These are phyloP conservation scores for Marmota monax DNA, from an alignment of 2,113 vertebrate genomes.

Conservation along the genomic window DNA sequence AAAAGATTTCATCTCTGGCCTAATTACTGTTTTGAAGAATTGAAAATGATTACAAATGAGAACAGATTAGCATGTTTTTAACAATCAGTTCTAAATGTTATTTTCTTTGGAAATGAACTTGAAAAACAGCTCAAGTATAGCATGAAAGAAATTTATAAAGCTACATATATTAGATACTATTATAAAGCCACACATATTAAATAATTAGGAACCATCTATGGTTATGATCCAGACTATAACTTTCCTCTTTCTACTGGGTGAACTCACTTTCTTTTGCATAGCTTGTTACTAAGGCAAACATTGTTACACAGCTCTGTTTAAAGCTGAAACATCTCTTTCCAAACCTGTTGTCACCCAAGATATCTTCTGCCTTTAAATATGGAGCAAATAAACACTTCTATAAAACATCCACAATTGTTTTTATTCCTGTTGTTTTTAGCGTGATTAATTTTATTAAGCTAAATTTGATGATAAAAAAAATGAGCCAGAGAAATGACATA, in stretches of 20 bases:
- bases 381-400: background rate
- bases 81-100: background rate
- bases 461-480: conserved; percentile 7
- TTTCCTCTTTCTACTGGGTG: conserved; percentile 1
- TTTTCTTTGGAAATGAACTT: conserved; percentile 48
- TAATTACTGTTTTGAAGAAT: conserved; percentile 43
- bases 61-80: conserved; percentile 34
- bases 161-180: background rate
- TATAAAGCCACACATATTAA: background rate
- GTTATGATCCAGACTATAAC: background rate
- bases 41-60: conserved; percentile 51
- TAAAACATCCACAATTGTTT: background rate
- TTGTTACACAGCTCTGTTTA: background rate
- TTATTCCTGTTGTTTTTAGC: conserved; percentile 3
- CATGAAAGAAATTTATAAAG: conserved; percentile 35
- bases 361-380: background rate
- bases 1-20: background rate
- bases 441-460: background rate
- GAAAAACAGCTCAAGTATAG: conserved; percentile 11
- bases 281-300: background rate
- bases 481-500: background rate
- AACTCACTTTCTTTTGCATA: conserved; percentile 8
- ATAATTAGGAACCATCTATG: background rate
- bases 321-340: background rate
- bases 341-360: background rate